Evolutionary conservation across 2,888 invertebrate species (phyloP).

Genomic region (Drosophila mulleri): DNA sequence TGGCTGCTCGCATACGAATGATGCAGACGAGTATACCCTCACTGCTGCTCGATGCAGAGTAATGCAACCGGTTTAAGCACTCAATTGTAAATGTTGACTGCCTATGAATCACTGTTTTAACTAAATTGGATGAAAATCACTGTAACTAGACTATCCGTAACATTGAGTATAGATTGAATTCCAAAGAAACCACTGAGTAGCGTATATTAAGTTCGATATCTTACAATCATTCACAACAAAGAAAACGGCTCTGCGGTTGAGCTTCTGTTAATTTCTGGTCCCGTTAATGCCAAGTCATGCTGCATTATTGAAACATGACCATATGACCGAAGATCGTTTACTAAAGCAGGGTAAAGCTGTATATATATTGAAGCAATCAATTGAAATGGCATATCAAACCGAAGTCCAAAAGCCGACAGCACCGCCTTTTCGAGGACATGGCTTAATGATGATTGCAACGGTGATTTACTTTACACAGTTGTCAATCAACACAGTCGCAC

Average conservation of each 20-base stretch:
- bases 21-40: background rate
- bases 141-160: background rate
- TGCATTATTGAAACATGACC: conserved; percentile 25
- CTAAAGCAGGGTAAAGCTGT: no score
- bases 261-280: conserved; percentile 36
- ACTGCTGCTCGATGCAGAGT: background rate
- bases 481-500: conserved; percentile 3
- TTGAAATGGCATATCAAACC: conserved; percentile 21
- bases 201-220: conserved; percentile 27
- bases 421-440: background rate
- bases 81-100: background rate
- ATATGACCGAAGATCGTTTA: conserved; percentile 24
- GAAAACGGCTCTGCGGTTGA: conserved; percentile 48
- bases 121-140: background rate
- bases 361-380: conserved; percentile 5
- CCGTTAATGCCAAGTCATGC: conserved; percentile 51
- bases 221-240: conserved; percentile 37
- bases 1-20: background rate
- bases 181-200: background rate
- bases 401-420: conserved; percentile 31
- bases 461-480: conserved; percentile 1
- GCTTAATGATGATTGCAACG: conserved; percentile 1
- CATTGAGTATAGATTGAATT: background rate
- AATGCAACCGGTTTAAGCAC: background rate
- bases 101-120: background rate